Evolutionary conservation across 2,113 vertebrate genomes (phyloP), one percentile per base, ranked within the genome.

Genomic region (Phrynocephalus versicolor): DNA sequence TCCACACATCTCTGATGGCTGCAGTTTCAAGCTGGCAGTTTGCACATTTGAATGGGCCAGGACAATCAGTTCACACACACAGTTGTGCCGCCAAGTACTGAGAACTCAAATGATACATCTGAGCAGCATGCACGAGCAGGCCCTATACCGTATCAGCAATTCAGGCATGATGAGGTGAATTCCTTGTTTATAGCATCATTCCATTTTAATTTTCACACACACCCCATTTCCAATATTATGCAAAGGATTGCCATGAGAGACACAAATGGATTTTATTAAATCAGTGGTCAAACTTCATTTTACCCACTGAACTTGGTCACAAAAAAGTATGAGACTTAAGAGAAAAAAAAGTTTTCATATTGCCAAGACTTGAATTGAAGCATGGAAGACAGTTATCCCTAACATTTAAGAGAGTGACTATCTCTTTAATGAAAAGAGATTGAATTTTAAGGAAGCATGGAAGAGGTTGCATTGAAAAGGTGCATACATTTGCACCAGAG

Each of bases 151-250:
- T 88, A 60, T 92, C 62, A 81, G 87, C 93, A 94, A 91, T 81
- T 67, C 92, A 90, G 25, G 41, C 78, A 81, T 83, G 85, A 86
- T 88, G 89, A 70, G 88, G 80, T 88, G 89, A 94, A 91, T 94
- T 92, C 77, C 90, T 93, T 87, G 90, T 95, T n/a, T 91, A 93
- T 83, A 92, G 92, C 67, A 94, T 90, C 19, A 83, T 89, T 87
- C 91, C 86, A 89, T 90, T 89, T 64, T 90, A 65, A 35, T 72
- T 94, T 81, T 85, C 86, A 37, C 57, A n/a, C n/a, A n/a, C n/a
- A n/a, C 12, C 60, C 57, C 9, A 30, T 76, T 95, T 86, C 82
- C 94, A 93, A 93, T 94, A 93, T 89, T 90, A 92, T 87, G 93
- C 88, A 94, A 91, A 37, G 33, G 15, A 45, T 45, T 80, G 62